phyloP scores from a whole-genome alignment of 2,797 vertebrate species.

The Ataeniobius toweri region DNA sequence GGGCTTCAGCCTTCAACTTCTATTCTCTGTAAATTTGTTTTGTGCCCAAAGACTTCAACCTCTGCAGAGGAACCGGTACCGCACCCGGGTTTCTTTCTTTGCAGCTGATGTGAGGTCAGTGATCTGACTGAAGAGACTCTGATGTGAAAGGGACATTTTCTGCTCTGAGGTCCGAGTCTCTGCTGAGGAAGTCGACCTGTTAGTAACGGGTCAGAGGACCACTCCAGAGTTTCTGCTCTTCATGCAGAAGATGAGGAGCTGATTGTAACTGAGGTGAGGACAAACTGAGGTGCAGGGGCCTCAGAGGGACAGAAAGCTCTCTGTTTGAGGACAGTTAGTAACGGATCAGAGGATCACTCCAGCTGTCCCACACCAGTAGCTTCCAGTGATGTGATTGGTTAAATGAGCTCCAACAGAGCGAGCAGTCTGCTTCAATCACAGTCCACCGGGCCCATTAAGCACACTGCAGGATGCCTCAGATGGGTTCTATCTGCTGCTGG shows the following conservation, averaged over 20 bases:
- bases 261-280: not conserved
- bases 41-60: no score
- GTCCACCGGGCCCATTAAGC: not conserved
- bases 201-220: no score
- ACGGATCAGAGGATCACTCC: constrained; percentile 28
- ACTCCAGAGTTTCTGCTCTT: not conserved
- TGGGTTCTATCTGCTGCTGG: not conserved
- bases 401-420: constrained; percentile 53
- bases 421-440: constrained; percentile 32
- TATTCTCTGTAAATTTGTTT: no score
- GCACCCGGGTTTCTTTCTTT: no score
- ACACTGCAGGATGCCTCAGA: not conserved
- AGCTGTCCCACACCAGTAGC: constrained; percentile 42
- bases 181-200: no score
- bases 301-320: constrained; percentile 9
- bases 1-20: no score
- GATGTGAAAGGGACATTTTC: no score
- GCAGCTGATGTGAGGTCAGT: no score
- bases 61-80: no score
- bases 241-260: no score
- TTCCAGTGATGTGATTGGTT: constrained; percentile 56
- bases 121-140: no score
- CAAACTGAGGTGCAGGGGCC: constrained; percentile 10
- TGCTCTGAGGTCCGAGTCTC: no score
- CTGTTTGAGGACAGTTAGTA: constrained; percentile 12